These are phyloP conservation scores for Holotrichia oblita DNA, from an alignment of 1,140 invertebrate genomes.

Conservation along the genomic window DNA sequence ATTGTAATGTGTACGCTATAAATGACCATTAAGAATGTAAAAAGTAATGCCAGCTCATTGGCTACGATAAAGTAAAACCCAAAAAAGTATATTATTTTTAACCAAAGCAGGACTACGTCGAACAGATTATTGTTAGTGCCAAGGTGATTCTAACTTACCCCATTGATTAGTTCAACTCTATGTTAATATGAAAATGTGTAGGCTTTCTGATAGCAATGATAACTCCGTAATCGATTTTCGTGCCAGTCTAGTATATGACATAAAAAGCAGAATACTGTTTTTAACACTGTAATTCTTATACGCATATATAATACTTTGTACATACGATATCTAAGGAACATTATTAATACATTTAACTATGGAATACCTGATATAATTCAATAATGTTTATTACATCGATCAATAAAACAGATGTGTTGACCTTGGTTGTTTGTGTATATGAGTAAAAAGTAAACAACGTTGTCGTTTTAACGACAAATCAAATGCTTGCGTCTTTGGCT, in stretches of 20 bases:
- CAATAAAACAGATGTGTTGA: not conserved
- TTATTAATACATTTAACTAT: no score
- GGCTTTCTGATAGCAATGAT: slow-evolving; percentile 1
- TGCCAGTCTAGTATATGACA: not conserved
- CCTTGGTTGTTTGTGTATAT: not conserved
- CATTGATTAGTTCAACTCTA: slow-evolving; percentile 13
- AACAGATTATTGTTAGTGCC: no score
- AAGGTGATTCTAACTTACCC: no score
- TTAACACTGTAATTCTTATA: no score
- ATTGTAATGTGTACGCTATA: no score
- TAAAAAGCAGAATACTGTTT: not conserved
- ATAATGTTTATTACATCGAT: not conserved
- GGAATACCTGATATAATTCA: no score
- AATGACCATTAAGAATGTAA: no score
- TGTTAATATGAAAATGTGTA: not conserved
- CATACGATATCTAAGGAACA: not conserved
- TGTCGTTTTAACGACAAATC: not conserved
- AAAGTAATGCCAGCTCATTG: no score
- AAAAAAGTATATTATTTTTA: no score
- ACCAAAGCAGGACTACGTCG: no score
- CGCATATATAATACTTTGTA: no score
- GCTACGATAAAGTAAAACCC: no score
- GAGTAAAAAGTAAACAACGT: not conserved
- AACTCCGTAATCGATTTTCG: not conserved
- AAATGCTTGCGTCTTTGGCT: not conserved